Percentiles rank a stretch among this genome's conserved stretches.
These are phyloP conservation scores for Colletes gigas DNA, from an alignment of 1,140 invertebrate species.

Conservation along the genomic window DNA sequence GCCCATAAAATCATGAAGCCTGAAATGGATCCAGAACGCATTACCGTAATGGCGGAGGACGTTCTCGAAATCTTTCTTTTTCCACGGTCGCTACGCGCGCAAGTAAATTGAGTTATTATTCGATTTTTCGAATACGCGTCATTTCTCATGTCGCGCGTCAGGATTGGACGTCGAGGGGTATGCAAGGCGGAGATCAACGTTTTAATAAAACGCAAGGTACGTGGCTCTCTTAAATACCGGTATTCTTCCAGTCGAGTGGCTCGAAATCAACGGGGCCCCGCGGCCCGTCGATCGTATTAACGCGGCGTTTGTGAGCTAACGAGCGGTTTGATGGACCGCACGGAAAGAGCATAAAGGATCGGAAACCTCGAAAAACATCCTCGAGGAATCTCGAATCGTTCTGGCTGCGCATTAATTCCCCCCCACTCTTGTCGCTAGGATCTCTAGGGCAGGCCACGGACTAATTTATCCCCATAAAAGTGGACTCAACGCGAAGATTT, in stretches of 20 bases:
- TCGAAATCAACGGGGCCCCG: conserved; percentile 11
- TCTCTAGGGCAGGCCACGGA: conserved; percentile 35
- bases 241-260: conserved; percentile 38
- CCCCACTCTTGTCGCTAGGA: background rate
- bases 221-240: conserved; percentile 23
- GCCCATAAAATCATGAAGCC: conserved; percentile 43
- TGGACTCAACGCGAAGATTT: conserved; percentile 49
- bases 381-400: conserved; percentile 18
- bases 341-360: conserved; percentile 18
- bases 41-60: conserved; percentile 1
- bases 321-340: conserved; percentile 38
- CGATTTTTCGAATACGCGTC: background rate
- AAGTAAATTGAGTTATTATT: too few relatives aligned
- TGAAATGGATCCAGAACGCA: conserved; percentile 44
- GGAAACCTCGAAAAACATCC: conserved; percentile 29
- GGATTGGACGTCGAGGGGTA: background rate
- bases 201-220: conserved; percentile 32
- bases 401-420: conserved; percentile 17
- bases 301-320: conserved; percentile 43
- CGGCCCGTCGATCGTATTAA: conserved; percentile 38
- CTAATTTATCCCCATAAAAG: conserved; percentile 73
- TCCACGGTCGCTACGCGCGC: too few relatives aligned
- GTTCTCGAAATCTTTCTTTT: too few relatives aligned
- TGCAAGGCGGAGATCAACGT: background rate
- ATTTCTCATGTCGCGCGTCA: conserved; percentile 12